Evolutionary conservation across 2,797 vertebrate species (phyloP).

Genomic region (Limosa lapponica): DNA sequence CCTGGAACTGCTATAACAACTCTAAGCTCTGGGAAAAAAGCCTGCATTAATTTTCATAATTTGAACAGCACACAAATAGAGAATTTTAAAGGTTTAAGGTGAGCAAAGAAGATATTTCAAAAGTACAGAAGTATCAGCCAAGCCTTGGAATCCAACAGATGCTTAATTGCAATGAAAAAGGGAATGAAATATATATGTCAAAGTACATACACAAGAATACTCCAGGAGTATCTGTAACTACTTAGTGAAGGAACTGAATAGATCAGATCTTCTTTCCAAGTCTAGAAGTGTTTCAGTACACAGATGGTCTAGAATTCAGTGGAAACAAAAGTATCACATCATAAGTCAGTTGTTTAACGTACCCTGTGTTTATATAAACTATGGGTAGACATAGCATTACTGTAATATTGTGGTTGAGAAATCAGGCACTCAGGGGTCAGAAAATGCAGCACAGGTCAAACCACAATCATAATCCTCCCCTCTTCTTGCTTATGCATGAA

Average conservation of each 20-base stretch:
- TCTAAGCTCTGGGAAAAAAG: not conserved
- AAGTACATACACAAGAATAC: not conserved
- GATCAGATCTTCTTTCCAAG: constrained; percentile 37
- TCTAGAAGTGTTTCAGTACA: constrained; percentile 9
- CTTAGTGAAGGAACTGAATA: not conserved
- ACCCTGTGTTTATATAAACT: constrained; percentile 55
- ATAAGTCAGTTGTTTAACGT: constrained; percentile 65
- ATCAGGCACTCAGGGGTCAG: constrained; percentile 51
- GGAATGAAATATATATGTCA: not conserved
- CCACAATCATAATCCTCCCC: constrained; percentile 28
- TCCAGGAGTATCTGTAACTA: constrained; percentile 35
- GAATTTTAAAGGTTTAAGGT: not conserved
- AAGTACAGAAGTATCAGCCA: not conserved
- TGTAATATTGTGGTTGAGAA: constrained; percentile 39
- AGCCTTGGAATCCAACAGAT: not conserved
- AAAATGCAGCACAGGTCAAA: constrained; percentile 42
- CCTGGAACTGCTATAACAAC: not conserved
- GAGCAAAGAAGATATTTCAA: not conserved
- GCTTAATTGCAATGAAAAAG: not conserved
- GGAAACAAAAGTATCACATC: constrained; percentile 54
- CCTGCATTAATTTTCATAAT: not conserved
- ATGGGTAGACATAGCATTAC: constrained; percentile 36
- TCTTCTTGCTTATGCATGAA: constrained; percentile 24
- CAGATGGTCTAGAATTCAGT: constrained; percentile 54
- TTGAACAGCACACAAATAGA: not conserved